These are phyloP conservation scores for Lordiphosa fenestrarum DNA, from an alignment of 2,888 invertebrate species.

Conservation along the genomic window DNA sequence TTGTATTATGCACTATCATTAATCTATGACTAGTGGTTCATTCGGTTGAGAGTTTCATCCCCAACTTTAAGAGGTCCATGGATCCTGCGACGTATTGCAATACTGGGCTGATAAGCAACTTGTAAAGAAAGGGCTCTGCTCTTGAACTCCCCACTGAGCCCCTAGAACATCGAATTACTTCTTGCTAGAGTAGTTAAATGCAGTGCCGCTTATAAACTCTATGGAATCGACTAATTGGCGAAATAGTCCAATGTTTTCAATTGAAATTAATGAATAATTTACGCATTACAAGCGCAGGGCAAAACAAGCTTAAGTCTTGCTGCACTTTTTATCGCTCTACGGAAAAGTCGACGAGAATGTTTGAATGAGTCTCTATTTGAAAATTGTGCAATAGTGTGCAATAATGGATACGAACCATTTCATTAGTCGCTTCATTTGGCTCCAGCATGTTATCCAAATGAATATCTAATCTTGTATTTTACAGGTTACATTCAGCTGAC, in stretches of 20 bases:
- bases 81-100: too few relatives aligned
- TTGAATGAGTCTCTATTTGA: slow-evolving; percentile 15
- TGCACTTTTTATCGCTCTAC: slow-evolving; percentile 9
- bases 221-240: too few relatives aligned
- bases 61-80: too few relatives aligned
- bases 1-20: too few relatives aligned
- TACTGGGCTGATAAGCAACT: too few relatives aligned
- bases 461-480: background rate
- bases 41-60: too few relatives aligned
- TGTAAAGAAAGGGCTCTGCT: too few relatives aligned
- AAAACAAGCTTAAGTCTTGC: slow-evolving; percentile 84
- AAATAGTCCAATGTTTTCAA: slow-evolving; percentile 33
- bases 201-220: background rate
- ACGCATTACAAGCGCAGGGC: slow-evolving; percentile 27
- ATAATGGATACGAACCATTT: slow-evolving; percentile 20
- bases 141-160: too few relatives aligned
- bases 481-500: slow-evolving; percentile 7
- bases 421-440: slow-evolving; percentile 1
- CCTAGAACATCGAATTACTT: too few relatives aligned
- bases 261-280: slow-evolving; percentile 67
- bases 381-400: slow-evolving; percentile 37
- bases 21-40: too few relatives aligned
- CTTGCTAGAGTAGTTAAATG: background rate
- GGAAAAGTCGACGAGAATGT: slow-evolving; percentile 9
- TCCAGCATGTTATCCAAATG: background rate